Evolutionary conservation across 2,113 vertebrate genomes (phyloP), one percentile per base, ranked within the genome.

Genomic region (Rhizomys pruinosus): DNA sequence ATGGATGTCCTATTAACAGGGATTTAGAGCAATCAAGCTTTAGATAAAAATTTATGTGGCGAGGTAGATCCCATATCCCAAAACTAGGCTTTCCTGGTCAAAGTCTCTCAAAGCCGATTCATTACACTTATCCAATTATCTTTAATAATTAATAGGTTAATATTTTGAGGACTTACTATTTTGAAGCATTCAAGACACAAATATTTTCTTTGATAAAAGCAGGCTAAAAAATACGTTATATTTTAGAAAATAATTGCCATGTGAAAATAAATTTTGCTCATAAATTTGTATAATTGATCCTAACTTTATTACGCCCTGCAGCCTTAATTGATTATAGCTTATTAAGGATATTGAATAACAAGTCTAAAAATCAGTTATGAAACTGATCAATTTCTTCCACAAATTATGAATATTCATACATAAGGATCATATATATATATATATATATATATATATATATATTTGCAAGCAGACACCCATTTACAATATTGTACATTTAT

Each of bases 121-220:
- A 87, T 95, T 96, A 71, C 29, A 10, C 90, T 64, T 88, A 89
- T 93, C 84, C 57, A 96, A 78, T n/a, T n/a, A 37, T 55, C 22
- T 95, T 39, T 10, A 81, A 77, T 89, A 81, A 95, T 90, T 88
- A 87, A 34, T 84, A 68, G 32, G 81, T 92, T 85, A 87, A 92
- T 63, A 94, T 64, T 90, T 2, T 85, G 44, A 20, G 23, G 5
- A 34, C 52, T 91, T 73, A 77, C 64, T 69, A 72, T 11, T 78
- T 69, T 93, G 61, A 88, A 79, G 32, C 47, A 77, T 89, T 94
- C 89, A 22, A 15, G 39, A 64, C 68, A 68, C 5, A 16, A 95
- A 78, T 7, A 63, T 76, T 87, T 92, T 79, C 2, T 8, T 27
- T 64, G 47, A 32, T 63, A 32, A 87, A 84, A 72, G 12, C 0